phyloP scores from a whole-genome alignment of 2,888 invertebrate species.

The Mimumesa dahlbomi region DNA sequence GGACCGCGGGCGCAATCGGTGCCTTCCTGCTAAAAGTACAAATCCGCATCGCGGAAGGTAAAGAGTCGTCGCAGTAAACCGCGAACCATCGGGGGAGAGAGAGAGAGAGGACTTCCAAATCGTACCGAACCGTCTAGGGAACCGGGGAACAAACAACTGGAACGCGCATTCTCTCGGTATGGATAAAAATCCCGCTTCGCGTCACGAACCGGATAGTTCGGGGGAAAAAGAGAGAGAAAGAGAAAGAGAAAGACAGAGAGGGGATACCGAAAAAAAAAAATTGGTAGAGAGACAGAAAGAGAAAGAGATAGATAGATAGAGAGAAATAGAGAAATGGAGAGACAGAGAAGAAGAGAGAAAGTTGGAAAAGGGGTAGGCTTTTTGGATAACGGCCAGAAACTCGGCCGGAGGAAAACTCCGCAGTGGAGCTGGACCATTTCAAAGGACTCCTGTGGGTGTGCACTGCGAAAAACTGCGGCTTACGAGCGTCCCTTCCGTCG shows the following conservation, averaged over 20 bases:
- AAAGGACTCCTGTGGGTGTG: constrained; percentile 37
- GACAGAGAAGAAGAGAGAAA: constrained; percentile 10
- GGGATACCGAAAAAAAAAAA: not conserved
- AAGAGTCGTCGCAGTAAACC: constrained; percentile 44
- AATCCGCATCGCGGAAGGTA: constrained; percentile 31
- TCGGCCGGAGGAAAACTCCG: constrained; percentile 38
- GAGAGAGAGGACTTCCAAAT: constrained; percentile 26
- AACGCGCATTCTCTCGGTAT: constrained; percentile 36
- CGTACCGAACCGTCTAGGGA: constrained; percentile 37
- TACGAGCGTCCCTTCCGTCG: constrained; percentile 30
- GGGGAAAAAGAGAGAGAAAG: constrained; percentile 7
- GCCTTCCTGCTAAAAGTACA: not conserved
- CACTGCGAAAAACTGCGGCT: constrained; percentile 48
- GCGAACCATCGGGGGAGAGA: constrained; percentile 22
- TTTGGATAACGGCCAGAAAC: constrained; percentile 62
- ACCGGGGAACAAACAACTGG: constrained; percentile 50
- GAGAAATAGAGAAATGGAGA: no score
- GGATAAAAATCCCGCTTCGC: constrained; percentile 63
- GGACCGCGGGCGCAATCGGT: no score
- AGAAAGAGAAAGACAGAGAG: constrained; percentile 22
- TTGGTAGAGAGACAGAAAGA: not conserved
- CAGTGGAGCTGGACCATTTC: constrained; percentile 37
- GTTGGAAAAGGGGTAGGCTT: constrained; percentile 49
- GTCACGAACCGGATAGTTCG: constrained; percentile 55
- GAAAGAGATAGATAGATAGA: not conserved